Base-by-base conservation (phyloP, 2,797 vertebrate species). In the Pseudochirops corinnae region DNA sequence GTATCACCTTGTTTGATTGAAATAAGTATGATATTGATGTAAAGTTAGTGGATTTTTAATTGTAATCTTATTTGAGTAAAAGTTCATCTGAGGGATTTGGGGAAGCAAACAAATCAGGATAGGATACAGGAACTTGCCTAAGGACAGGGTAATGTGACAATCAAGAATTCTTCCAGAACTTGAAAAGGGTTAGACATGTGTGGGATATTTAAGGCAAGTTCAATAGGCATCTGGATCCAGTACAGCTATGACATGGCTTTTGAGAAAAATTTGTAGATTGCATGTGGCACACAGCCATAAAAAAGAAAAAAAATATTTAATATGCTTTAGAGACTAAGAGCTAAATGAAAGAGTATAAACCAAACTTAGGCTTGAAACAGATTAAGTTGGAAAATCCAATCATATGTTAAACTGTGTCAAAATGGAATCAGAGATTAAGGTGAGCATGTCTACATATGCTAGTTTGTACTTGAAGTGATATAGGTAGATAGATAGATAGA, bases 11-110 rank as follows among this genome's bases (percentile, higher is more conserved):
- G 67, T 60, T 26, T 92, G 46, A 7, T 31, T 95, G 91, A 92
- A 10, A 31, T 0, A 57, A 95, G 91, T 93, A 50, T 55, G 31
- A 56, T 4, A 74, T 57, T 95, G 74, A 95, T 92, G 21, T 94
- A 74, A 57, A 55, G 5, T 14, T 5, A 14, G 57, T 50, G 52
- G 9, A 55, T 95, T 94, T 74, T 90, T 57, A 92, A 57, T 56
- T 95, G 91, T 57, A 96, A 92, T 94, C 55, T 53, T 52, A 53
- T 91, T 91, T 94, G 24, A 58, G 46, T 93, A 24, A 93, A 95
- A 92, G 4, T 56, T 93, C 91, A 1, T 91, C 16, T 90, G 90
- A 9, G 53, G 87, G 93, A 87, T 18, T 93, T 39, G 4, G 60
- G 33, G 9, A 10, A 92, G 90, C 55, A 90, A 91, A 58, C 6